Percentiles rank a stretch among this genome's conserved stretches.
These are phyloP conservation scores for Sminthurides aquaticus DNA, from an alignment of 2,888 invertebrate species.

Conservation along the genomic window DNA sequence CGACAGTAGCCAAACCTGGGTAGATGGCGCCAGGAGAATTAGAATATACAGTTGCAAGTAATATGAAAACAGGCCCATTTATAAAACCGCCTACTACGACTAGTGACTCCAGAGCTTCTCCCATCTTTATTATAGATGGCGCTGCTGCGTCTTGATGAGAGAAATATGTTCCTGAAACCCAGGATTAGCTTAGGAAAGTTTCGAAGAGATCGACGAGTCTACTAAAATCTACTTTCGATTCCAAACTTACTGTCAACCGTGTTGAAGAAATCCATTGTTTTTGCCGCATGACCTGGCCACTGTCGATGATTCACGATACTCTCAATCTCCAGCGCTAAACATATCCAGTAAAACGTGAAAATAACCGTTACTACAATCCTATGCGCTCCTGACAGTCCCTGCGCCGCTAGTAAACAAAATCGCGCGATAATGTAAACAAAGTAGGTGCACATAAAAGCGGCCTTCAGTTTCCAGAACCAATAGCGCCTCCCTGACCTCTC, in stretches of 20 bases:
- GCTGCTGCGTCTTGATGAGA: neutral
- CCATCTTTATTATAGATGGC: neutral
- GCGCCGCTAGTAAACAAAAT: too few species aligned
- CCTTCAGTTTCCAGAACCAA: too few species aligned
- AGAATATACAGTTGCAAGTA: neutral
- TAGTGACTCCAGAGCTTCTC: neutral
- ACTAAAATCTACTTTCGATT: neutral
- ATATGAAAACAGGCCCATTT: neutral
- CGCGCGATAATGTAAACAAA: too few species aligned
- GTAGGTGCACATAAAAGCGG: too few species aligned
- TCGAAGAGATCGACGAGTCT: too few species aligned
- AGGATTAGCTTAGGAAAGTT: too few species aligned
- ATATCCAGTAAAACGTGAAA: neutral
- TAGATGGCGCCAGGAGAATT: constrained; percentile 5
- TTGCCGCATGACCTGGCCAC: neutral
- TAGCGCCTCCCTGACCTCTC: too few species aligned
- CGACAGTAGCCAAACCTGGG: neutral
- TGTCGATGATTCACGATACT: neutral
- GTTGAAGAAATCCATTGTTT: constrained; percentile 4
- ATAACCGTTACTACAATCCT: neutral
- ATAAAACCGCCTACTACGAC: neutral
- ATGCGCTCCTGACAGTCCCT: neutral
- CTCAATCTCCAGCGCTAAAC: neutral
- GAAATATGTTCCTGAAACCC: neutral
- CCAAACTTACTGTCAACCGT: neutral